Conservation (phyloP, 37 sponge, comb jelly and placozoan species). For the Bolinopsis microptera region DNA sequence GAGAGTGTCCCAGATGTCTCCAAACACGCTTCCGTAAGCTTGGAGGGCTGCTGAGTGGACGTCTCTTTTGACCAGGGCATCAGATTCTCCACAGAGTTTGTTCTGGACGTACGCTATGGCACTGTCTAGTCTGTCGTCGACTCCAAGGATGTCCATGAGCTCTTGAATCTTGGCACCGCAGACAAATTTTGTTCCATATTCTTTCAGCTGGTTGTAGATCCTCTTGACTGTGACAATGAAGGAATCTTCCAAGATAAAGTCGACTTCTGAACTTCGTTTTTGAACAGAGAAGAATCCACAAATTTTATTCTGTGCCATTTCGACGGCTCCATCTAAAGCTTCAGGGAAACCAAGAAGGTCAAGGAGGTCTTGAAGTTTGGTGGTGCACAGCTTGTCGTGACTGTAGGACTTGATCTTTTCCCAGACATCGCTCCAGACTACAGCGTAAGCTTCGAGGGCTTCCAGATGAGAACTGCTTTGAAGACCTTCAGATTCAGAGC, state of each 20-base stretch:
- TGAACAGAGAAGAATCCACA: neutral
- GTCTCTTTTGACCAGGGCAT: neutral
- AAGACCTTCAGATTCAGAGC: neutral
- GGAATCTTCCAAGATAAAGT: neutral
- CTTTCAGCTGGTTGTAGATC: neutral
- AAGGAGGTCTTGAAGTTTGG: conserved; percentile 6
- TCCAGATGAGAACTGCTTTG: neutral
- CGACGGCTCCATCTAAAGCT: neutral
- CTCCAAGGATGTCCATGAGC: neutral
- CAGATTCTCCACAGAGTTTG: neutral
- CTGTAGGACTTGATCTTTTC: neutral
- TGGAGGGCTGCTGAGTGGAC: neutral
- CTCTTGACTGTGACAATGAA: conserved; percentile 13
- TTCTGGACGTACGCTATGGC: neutral
- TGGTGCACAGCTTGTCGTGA: neutral
- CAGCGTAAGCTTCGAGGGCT: neutral
- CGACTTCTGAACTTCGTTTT: neutral
- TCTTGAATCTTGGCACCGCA: neutral
- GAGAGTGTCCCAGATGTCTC: conserved; percentile 2
- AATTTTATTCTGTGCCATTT: neutral
- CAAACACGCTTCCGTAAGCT: neutral
- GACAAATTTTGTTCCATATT: neutral
- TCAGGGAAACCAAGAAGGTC: conserved; percentile 13
- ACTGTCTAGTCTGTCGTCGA: neutral
- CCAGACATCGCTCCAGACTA: neutral